Percentiles rank a stretch among this genome's conserved stretches.
phyloP scores from a whole-genome alignment of 2,888 invertebrate species.

The Nomada ruficornis region DNA sequence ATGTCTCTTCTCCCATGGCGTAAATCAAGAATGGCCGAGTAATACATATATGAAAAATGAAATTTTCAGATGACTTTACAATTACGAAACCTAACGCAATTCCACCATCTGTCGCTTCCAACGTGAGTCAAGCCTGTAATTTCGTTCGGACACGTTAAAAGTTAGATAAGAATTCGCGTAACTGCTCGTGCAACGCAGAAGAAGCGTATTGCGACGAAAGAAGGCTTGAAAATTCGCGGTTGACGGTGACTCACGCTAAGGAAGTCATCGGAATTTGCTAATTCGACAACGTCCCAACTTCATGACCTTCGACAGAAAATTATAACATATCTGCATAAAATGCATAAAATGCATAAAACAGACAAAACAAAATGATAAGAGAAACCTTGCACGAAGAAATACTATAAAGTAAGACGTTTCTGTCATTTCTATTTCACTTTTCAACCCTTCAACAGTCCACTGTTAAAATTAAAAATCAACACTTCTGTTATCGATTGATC shows the following conservation, averaged over 20 bases:
- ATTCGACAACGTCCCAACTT: slow-evolving; percentile 53
- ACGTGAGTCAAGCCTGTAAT: background rate
- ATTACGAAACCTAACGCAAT: no score
- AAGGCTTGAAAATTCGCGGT: slow-evolving; percentile 53
- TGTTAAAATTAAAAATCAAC: no score
- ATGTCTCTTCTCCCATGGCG: no score
- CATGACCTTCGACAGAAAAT: slow-evolving; percentile 37
- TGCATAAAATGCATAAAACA: background rate
- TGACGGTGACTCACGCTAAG: slow-evolving; percentile 59
- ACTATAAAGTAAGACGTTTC: background rate
- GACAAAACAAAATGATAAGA: background rate
- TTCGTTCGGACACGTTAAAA: background rate
- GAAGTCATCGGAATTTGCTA: slow-evolving; percentile 59
- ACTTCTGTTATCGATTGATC: no score
- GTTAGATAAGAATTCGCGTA: background rate
- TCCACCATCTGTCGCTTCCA: no score
- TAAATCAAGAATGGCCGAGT: no score
- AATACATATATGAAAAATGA: no score
- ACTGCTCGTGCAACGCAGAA: background rate
- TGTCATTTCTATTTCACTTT: background rate
- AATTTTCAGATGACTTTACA: no score
- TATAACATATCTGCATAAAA: background rate
- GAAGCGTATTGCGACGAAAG: slow-evolving; percentile 24
- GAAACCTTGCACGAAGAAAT: background rate
- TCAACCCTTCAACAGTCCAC: background rate